These are phyloP conservation scores for Illadopsis cleaveri DNA, from an alignment of 2,113 vertebrate genomes.

Conservation along the genomic window DNA sequence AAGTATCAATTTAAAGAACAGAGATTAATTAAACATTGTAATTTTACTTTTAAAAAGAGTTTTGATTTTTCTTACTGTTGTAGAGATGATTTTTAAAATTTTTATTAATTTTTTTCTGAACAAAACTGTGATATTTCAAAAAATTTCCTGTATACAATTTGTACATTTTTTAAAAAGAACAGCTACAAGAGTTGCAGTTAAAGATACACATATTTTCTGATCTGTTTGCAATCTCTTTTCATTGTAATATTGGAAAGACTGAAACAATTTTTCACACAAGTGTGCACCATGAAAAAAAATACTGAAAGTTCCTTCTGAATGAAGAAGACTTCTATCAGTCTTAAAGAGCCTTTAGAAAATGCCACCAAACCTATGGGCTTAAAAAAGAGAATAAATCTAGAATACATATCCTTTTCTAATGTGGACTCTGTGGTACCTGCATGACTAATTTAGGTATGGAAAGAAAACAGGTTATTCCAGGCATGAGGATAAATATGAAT, in stretches of 20 bases:
- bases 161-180: not conserved
- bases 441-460: not conserved
- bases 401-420: not conserved
- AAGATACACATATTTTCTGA: not conserved
- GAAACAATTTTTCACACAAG: constrained; percentile 13
- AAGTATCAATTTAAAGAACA: not conserved
- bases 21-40: not conserved
- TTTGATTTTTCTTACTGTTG: not conserved
- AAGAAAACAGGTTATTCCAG: not conserved
- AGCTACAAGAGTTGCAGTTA: not conserved
- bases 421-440: not conserved
- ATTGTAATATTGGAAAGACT: not conserved
- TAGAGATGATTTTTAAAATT: not conserved
- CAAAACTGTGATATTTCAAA: not conserved
- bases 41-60: not conserved
- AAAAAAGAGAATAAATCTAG: not conserved
- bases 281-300: not conserved
- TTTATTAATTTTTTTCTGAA: not conserved
- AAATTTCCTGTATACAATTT: not conserved
- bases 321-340: not conserved
- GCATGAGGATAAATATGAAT: not conserved
- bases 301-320: constrained; percentile 19
- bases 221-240: constrained; percentile 10
- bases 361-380: not conserved
- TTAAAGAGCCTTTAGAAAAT: constrained; percentile 38